Conservation (phyloP, 2,113 vertebrate species). For the Carlito syrichta region DNA sequence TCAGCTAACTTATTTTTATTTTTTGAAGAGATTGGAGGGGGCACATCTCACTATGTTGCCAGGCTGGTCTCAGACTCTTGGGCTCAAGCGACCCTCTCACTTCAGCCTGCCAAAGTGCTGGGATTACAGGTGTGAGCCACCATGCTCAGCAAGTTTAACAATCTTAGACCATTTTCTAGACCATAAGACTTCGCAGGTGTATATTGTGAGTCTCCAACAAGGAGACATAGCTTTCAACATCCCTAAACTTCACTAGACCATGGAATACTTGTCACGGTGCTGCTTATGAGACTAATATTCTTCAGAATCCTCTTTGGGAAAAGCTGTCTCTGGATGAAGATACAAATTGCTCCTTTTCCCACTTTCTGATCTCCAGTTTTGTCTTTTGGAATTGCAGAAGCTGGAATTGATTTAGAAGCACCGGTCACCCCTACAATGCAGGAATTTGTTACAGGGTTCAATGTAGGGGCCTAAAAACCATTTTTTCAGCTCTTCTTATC, state of each 20-base stretch:
- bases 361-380: neutral
- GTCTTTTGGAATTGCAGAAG: neutral
- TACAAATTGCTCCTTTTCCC: slow-evolving; percentile 23
- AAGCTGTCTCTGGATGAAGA: neutral
- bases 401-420: neutral
- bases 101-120: no score
- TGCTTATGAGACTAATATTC: neutral
- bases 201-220: neutral
- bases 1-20: neutral
- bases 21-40: neutral
- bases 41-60: neutral
- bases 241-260: neutral
- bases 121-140: no score
- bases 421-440: neutral
- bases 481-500: neutral
- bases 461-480: neutral
- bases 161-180: neutral
- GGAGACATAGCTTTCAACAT: neutral
- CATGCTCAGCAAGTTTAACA: no score
- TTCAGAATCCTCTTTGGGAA: neutral
- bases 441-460: neutral
- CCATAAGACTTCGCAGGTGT: neutral
- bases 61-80: no score
- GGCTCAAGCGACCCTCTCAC: no score
- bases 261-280: neutral